Percentiles rank a stretch among this genome's conserved stretches.
phyloP scores from a whole-genome alignment of 2,888 invertebrate genomes.

The Drosophila nigricruria region DNA sequence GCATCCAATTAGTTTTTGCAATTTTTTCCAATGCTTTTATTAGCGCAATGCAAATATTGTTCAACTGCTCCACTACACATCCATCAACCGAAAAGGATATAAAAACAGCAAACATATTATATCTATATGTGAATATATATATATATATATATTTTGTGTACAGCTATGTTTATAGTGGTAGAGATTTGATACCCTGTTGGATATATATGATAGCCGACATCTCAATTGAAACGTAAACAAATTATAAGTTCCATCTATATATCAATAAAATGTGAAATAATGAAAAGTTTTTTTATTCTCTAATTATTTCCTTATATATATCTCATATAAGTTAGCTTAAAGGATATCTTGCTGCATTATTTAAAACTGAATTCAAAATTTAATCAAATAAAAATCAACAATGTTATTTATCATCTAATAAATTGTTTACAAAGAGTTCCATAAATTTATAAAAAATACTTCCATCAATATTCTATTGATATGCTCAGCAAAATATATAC shows the following conservation, averaged over 20 bases:
- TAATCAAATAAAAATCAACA: neutral
- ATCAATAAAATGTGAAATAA: neutral
- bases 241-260: neutral
- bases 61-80: constrained; percentile 54
- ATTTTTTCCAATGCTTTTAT: constrained; percentile 63
- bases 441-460: neutral
- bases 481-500: neutral
- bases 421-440: no score
- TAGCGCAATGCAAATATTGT: constrained; percentile 74
- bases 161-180: neutral
- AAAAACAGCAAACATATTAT: constrained; percentile 26
- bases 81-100: constrained; percentile 41
- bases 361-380: neutral
- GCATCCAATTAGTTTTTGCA: constrained; percentile 75
- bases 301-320: neutral
- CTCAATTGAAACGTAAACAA: neutral
- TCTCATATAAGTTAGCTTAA: no score
- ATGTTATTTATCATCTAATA: neutral
- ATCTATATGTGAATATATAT: neutral
- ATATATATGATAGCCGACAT: neutral
- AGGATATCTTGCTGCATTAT: neutral
- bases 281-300: neutral
- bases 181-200: constrained; percentile 2
- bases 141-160: neutral
- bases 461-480: neutral